Evolutionary conservation across 1,140 invertebrate genomes (phyloP).

Genomic region (Phenacoccus solenopsis): DNA sequence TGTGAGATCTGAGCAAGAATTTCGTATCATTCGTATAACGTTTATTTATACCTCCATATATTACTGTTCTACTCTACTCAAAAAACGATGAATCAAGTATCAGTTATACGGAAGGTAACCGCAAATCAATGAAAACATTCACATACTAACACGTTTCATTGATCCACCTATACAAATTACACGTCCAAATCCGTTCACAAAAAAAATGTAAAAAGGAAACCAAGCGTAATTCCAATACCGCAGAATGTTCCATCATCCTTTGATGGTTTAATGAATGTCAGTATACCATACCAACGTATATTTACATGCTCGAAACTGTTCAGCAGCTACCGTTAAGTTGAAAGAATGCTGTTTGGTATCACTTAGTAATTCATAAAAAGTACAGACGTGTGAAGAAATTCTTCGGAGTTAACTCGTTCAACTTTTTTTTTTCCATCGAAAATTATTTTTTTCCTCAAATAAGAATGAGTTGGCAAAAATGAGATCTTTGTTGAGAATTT

Average conservation of each 20-base stretch:
- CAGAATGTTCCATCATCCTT: not conserved
- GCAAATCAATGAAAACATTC: not conserved
- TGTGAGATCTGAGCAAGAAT: no score
- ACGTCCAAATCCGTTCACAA: not conserved
- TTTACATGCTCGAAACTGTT: not conserved
- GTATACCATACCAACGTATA: not conserved
- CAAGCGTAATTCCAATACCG: not conserved
- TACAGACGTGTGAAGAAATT: not conserved
- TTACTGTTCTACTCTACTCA: no score
- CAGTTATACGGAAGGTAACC: no score
- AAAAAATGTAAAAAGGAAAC: not conserved
- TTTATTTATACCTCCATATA: no score
- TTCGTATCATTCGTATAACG: no score
- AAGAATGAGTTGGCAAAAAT: no score
- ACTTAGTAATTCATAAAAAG: not conserved
- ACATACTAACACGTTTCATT: not conserved
- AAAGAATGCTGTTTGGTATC: not conserved
- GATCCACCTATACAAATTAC: not conserved
- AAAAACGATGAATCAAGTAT: no score
- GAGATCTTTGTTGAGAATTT: no score
- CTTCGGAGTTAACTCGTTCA: not conserved
- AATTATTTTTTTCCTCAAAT: not conserved
- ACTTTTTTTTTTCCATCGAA: not conserved
- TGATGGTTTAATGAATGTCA: not conserved
- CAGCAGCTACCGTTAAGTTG: not conserved